Evolutionary conservation across 2,113 vertebrate genomes (phyloP).

Genomic region (Oryzias javanicus): DNA sequence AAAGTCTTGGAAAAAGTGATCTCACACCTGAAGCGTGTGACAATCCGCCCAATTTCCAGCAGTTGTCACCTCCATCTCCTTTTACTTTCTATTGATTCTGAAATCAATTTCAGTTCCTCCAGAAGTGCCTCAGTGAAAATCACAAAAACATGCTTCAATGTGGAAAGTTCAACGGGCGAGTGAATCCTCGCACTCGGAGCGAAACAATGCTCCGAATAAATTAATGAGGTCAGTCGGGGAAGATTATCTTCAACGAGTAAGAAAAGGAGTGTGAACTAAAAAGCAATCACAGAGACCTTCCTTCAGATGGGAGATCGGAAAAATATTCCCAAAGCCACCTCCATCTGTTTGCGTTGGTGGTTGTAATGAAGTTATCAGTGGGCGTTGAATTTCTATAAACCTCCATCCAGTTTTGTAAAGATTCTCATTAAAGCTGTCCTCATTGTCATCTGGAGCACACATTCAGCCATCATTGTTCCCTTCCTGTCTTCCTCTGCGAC

Average conservation of each 20-base stretch:
- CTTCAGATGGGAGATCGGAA: constrained; percentile 26
- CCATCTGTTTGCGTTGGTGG: constrained; percentile 49
- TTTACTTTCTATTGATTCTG: constrained; percentile 78
- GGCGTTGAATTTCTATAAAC: constrained; percentile 56
- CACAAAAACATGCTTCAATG: constrained; percentile 19
- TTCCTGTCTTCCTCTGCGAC: constrained; percentile 42
- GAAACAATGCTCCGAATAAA: constrained; percentile 53
- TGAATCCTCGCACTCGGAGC: constrained; percentile 19
- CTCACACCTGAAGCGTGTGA: constrained; percentile 48
- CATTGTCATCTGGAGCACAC: constrained; percentile 64
- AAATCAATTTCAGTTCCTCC: constrained; percentile 76
- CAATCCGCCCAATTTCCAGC: constrained; percentile 57
- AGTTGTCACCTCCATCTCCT: constrained; percentile 71
- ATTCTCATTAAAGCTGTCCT: constrained; percentile 75
- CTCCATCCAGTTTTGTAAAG: constrained; percentile 66
- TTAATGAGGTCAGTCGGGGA: constrained; percentile 58
- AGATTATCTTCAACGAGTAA: constrained; percentile 36
- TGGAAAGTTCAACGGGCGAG: constrained; percentile 12
- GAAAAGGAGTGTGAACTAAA: constrained; percentile 37
- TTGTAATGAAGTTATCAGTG: constrained; percentile 65
- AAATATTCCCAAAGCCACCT: constrained; percentile 37
- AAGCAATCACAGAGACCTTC: constrained; percentile 48
- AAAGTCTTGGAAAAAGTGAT: not conserved
- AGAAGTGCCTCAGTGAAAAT: constrained; percentile 45
- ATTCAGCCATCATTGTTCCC: constrained; percentile 61